Percentiles rank a stretch among this genome's conserved stretches.
These are phyloP conservation scores for Caenorhabditis panamensis DNA, from an alignment of 2,888 invertebrate species.

Conservation along the genomic window DNA sequence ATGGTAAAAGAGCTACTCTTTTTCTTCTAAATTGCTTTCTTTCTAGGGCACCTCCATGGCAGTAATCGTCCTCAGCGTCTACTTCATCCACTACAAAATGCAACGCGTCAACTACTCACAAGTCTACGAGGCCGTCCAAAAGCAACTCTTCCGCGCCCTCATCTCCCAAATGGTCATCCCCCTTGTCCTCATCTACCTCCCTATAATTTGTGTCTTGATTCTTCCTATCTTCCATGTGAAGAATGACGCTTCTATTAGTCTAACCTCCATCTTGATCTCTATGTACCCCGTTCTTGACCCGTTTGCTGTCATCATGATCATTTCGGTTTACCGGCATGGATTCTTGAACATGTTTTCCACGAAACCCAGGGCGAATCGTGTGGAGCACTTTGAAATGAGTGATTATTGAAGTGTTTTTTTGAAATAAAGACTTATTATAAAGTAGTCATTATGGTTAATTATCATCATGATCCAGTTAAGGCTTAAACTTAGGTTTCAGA, in stretches of 20 bases:
- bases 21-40: too few relatives aligned
- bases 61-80: constrained; percentile 37
- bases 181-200: constrained; percentile 39
- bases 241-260: constrained; percentile 29
- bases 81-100: constrained; percentile 39
- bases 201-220: constrained; percentile 35
- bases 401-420: too few relatives aligned
- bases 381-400: constrained; percentile 39
- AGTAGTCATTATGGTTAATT: background rate
- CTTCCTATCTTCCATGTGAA: constrained; percentile 43
- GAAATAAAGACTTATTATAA: too few relatives aligned
- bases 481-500: too few relatives aligned
- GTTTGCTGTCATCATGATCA: constrained; percentile 48
- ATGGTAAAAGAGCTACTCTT: constrained; percentile 10
- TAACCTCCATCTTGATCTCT: constrained; percentile 43
- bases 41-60: constrained; percentile 33
- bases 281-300: constrained; percentile 50
- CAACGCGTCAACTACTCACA: constrained; percentile 43
- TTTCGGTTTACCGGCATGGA: constrained; percentile 44
- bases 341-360: constrained; percentile 37
- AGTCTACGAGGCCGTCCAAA: constrained; percentile 40
- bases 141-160: constrained; percentile 39
- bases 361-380: constrained; percentile 11
- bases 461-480: too few relatives aligned
- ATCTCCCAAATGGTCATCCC: constrained; percentile 54